These are phyloP conservation scores for Drosophila helvetica DNA, from an alignment of 2,888 invertebrate species.

Conservation along the genomic window DNA sequence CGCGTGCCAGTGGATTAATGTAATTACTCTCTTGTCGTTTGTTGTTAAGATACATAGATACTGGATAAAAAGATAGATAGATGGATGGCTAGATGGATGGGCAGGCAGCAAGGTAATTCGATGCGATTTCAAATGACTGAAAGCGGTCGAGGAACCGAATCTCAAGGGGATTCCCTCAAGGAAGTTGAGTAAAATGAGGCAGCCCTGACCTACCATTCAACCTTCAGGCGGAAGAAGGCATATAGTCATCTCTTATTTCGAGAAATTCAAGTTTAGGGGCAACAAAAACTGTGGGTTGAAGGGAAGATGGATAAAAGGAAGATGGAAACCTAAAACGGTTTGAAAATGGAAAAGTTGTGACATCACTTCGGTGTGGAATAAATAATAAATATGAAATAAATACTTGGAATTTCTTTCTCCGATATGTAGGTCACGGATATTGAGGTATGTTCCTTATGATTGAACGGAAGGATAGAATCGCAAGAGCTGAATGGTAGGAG, in stretches of 20 bases:
- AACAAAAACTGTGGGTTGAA: no score
- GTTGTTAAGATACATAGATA: conserved; percentile 35
- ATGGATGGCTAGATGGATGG: conserved; percentile 18
- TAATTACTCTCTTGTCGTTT: conserved; percentile 68
- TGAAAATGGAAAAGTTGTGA: background rate
- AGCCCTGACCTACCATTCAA: background rate
- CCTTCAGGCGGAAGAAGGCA: background rate
- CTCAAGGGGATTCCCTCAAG: background rate
- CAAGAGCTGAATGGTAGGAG: no score
- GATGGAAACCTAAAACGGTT: background rate
- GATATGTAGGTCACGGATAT: no score
- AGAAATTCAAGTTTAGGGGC: background rate
- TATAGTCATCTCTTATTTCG: background rate
- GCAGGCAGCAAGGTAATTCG: conserved; percentile 24
- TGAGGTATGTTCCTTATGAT: no score
- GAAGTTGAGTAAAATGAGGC: background rate
- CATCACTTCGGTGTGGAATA: no score
- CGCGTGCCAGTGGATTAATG: conserved; percentile 67
- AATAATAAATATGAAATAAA: no score
- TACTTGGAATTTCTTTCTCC: no score
- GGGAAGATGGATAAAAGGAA: no score
- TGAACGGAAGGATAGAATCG: background rate
- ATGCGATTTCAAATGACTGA: conserved; percentile 13
- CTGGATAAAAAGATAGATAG: conserved; percentile 13
- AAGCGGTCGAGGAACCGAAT: background rate